These are phyloP conservation scores for Gobio occitaniae DNA, from an alignment of 2,797 vertebrate genomes.

Conservation along the genomic window DNA sequence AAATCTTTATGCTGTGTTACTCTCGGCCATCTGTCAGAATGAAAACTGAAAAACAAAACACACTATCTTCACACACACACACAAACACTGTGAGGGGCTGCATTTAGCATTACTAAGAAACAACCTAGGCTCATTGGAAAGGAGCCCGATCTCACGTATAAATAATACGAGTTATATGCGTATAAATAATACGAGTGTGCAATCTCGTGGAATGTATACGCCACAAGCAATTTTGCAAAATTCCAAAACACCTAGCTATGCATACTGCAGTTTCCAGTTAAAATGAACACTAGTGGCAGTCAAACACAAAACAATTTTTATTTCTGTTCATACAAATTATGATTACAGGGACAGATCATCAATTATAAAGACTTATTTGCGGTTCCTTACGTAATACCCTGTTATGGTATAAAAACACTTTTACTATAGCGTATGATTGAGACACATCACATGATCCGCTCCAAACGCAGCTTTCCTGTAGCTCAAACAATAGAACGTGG, in stretches of 20 bases:
- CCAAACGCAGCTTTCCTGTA: too few species aligned
- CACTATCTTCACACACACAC: neutral
- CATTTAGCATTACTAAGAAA: neutral
- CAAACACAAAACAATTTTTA: neutral
- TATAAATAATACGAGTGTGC: too few species aligned
- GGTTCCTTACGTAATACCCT: neutral
- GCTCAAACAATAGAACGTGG: too few species aligned
- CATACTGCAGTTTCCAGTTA: neutral
- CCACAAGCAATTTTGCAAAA: neutral
- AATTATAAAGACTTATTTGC: too few species aligned
- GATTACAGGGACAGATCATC: too few species aligned
- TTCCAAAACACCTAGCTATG: neutral
- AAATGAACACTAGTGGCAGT: neutral
- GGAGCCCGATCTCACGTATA: too few species aligned
- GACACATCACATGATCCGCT: neutral
- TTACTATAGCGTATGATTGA: neutral
- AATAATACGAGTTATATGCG: too few species aligned
- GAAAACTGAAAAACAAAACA: neutral
- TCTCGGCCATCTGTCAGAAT: neutral
- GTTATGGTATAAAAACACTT: neutral
- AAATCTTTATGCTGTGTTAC: neutral
- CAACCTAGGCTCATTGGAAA: neutral
- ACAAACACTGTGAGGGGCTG: too few species aligned
- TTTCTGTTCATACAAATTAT: too few species aligned
- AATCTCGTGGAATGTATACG: too few species aligned